Evolutionary conservation across 2,797 vertebrate species (phyloP), one percentile per base, ranked within the genome.

Genomic region (Sebastes matsubarae): DNA sequence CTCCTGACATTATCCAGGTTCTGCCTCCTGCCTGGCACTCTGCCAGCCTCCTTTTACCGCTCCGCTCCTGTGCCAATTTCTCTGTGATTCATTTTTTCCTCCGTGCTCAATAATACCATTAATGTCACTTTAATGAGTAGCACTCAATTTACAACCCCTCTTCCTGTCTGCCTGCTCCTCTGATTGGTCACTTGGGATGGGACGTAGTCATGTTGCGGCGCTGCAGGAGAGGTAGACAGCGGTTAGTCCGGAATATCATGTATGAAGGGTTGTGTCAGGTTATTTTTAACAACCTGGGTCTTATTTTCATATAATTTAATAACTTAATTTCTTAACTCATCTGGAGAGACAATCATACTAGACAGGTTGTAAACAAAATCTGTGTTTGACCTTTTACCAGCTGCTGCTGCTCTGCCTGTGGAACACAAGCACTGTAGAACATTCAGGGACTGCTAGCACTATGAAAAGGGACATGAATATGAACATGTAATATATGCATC

Each of bases 121-220:
- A 93, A 93, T 85, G 90, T 94, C 91, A 88, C 83, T 90, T 93
- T 94, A 92, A 94, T 90, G 89, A 93, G 91, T 13, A 69, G 83
- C 84, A 52, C 89, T 92, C 85, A 82, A 92, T 92, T 93, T 91
- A 94, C 89, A 54, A 68, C 86, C 82, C 79, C 29, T 74, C 87
- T 83, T 84, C 83, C 86, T 73, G 91, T 79, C 84, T 81, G 82
- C 77, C 80, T 13, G 84, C 82, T 75, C 36, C 82, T 77, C 75
- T 79, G 77, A 91, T 90, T 88, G 93, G 90, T 82, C 85, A 68
- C 84, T 14, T 18, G 87, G 90, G 90, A 87, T 2, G 36, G 29
- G 67, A 78, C 80, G 10, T 54, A 69, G 74, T 79, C 86, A 70
- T 52, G 68, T 65, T 81, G 74, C 77, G 81, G 67, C 55, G 27